Conservation (phyloP, 1,140 invertebrate genomes). For the Ylistrum balloti region DNA sequence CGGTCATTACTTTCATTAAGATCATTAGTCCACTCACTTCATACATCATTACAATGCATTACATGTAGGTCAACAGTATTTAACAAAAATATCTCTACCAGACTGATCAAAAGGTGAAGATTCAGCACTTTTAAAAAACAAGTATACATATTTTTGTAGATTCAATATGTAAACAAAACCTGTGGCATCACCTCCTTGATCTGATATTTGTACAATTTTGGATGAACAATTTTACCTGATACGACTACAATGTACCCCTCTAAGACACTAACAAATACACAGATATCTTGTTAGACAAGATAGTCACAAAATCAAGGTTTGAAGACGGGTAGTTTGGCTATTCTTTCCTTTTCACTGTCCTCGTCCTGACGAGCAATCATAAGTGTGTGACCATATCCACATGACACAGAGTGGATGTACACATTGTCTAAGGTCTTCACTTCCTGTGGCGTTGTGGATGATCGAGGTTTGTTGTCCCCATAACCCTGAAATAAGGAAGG, state of each 20-base stretch:
- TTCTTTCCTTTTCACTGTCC: slow-evolving; percentile 86
- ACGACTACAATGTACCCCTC: neutral
- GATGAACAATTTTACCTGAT: neutral
- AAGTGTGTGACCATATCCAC: slow-evolving; percentile 92
- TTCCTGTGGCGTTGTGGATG: slow-evolving; percentile 94
- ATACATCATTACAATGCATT: too few relatives aligned
- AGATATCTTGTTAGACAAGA: neutral
- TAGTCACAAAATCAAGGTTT: slow-evolving; percentile 62
- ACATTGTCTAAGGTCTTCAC: slow-evolving; percentile 91
- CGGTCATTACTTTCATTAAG: too few relatives aligned
- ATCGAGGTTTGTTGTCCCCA: slow-evolving; percentile 92
- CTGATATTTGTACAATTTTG: neutral
- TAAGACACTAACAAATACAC: slow-evolving; percentile 38
- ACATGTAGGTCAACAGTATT: too few relatives aligned
- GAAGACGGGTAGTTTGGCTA: slow-evolving; percentile 86
- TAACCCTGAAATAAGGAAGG: slow-evolving; percentile 89
- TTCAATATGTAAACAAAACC: neutral
- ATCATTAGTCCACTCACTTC: too few relatives aligned
- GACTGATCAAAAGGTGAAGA: neutral
- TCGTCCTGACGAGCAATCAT: slow-evolving; percentile 87
- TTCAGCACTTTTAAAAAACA: neutral
- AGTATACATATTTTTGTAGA: neutral
- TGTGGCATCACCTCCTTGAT: neutral
- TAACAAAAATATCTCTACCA: neutral
- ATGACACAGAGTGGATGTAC: slow-evolving; percentile 90